Percentiles rank a stretch among this genome's conserved stretches.
Evolutionary conservation across 2,888 invertebrate species (phyloP).

Genomic region (Scaptomyza parva): DNA sequence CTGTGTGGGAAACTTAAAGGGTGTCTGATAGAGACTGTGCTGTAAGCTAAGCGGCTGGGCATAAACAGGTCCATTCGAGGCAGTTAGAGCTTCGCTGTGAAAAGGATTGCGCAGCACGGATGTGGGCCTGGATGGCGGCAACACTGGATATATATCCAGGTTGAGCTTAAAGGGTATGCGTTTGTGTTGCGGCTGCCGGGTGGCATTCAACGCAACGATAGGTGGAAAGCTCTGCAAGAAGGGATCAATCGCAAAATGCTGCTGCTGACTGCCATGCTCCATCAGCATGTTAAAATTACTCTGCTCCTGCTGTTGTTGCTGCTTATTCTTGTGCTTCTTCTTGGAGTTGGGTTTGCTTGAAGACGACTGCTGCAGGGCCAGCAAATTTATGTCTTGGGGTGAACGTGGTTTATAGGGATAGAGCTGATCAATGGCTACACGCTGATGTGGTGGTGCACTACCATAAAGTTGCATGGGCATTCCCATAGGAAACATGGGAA

Average conservation of each 20-base stretch:
- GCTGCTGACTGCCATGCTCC: conserved; percentile 58
- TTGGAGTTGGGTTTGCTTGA: conserved; percentile 59
- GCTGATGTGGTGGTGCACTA: conserved; percentile 68
- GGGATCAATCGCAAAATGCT: conserved; percentile 73
- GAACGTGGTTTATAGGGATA: conserved; percentile 90
- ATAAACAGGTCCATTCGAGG: conserved; percentile 35
- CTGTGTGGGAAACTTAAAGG: conserved; percentile 73
- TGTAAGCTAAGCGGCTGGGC: conserved; percentile 38
- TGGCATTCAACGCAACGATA: conserved; percentile 71
- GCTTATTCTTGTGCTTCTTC: conserved; percentile 74
- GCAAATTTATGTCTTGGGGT: conserved; percentile 90
- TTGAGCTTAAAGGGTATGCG: conserved; percentile 88
- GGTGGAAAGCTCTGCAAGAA: conserved; percentile 64
- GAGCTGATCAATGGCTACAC: conserved; percentile 87
- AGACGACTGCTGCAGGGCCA: conserved; percentile 86
- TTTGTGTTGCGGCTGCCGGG: conserved; percentile 74
- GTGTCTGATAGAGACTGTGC: conserved; percentile 61
- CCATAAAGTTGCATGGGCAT: conserved; percentile 58
- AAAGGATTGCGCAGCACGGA: conserved; percentile 76
- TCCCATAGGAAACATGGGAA: conserved; percentile 66
- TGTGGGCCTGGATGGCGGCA: conserved; percentile 79
- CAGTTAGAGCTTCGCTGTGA: conserved; percentile 67
- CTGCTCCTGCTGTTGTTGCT: conserved; percentile 47
- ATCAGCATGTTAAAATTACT: conserved; percentile 66
- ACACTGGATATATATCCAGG: conserved; percentile 88